Evolutionary conservation across 2,888 invertebrate genomes (phyloP).

Genomic region (Ptycholaimellus sp.): DNA sequence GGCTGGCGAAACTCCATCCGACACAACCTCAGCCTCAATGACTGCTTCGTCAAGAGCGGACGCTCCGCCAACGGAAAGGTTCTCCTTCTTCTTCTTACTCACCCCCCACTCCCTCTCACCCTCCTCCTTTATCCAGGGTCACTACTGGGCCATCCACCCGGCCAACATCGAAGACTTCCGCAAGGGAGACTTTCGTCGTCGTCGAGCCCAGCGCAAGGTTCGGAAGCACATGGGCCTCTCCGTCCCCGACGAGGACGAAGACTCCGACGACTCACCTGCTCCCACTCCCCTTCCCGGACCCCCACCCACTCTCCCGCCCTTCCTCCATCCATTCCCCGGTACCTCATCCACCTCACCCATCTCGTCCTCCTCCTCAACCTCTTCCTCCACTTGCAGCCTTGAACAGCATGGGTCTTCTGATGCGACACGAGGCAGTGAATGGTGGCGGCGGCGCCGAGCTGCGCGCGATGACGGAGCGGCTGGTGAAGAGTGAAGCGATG

Average conservation of each 20-base stretch:
- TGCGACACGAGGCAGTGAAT: no score
- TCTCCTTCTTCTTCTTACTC: no score
- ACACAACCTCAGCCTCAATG: constrained; percentile 84
- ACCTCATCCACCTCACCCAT: no score
- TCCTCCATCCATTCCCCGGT: not conserved
- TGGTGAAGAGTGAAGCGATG: no score
- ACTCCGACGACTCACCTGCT: constrained; percentile 11
- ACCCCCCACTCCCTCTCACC: no score
- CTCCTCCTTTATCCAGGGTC: constrained; percentile 33
- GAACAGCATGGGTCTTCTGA: no score
- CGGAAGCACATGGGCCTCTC: constrained; percentile 76
- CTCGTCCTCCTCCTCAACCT: no score
- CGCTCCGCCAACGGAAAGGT: constrained; percentile 87
- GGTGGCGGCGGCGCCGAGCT: no score
- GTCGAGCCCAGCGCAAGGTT: constrained; percentile 58
- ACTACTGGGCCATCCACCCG: constrained; percentile 96
- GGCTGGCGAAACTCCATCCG: constrained; percentile 95
- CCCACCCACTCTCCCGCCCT: constrained; percentile 17
- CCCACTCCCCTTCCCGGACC: constrained; percentile 48
- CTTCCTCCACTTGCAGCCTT: no score
- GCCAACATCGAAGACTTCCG: constrained; percentile 89
- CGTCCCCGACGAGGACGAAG: constrained; percentile 65
- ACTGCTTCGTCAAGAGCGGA: constrained; percentile 89
- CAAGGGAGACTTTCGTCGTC: constrained; percentile 76
- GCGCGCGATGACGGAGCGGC: no score